phyloP scores from a whole-genome alignment of 2,888 invertebrate genomes.

The Hecatera dysodea region DNA sequence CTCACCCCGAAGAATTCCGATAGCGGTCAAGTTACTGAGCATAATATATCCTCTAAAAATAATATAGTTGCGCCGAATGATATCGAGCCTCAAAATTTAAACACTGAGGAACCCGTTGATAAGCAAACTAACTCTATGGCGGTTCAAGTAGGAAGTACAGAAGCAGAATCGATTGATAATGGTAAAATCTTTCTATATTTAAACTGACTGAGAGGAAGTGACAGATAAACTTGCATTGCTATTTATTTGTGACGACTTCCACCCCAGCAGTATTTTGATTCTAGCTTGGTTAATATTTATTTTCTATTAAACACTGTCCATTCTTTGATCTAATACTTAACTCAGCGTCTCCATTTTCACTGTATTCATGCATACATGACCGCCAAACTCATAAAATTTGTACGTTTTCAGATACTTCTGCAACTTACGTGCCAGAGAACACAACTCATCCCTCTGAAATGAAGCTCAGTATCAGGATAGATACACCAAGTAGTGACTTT shows the following conservation, averaged over 20 bases:
- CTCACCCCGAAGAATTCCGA: background rate
- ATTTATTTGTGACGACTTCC: background rate
- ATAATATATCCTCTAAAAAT: constrained; percentile 8
- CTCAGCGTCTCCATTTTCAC: background rate
- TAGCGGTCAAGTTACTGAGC: constrained; percentile 8
- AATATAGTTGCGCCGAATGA: constrained; percentile 6
- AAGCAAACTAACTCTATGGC: constrained; percentile 72
- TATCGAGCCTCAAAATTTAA: constrained; percentile 19
- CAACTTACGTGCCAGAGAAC: constrained; percentile 73
- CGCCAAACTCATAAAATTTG: background rate
- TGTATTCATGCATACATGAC: background rate
- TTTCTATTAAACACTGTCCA: background rate
- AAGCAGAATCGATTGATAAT: constrained; percentile 68
- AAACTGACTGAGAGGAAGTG: constrained; percentile 12
- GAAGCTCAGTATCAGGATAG: constrained; percentile 62
- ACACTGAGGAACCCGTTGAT: constrained; percentile 35
- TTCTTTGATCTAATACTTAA: background rate
- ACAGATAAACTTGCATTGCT: background rate
- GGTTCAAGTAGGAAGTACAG: constrained; percentile 76
- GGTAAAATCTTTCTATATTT: constrained; percentile 36
- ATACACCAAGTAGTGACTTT: constrained; percentile 81
- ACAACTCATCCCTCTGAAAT: constrained; percentile 50
- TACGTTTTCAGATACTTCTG: constrained; percentile 74
- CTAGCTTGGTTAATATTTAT: background rate
- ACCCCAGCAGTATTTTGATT: background rate